Percentiles rank a stretch among this genome's conserved stretches.
Evolutionary conservation across 2,797 vertebrate genomes (phyloP).

Genomic region (Acropternis orthonyx): DNA sequence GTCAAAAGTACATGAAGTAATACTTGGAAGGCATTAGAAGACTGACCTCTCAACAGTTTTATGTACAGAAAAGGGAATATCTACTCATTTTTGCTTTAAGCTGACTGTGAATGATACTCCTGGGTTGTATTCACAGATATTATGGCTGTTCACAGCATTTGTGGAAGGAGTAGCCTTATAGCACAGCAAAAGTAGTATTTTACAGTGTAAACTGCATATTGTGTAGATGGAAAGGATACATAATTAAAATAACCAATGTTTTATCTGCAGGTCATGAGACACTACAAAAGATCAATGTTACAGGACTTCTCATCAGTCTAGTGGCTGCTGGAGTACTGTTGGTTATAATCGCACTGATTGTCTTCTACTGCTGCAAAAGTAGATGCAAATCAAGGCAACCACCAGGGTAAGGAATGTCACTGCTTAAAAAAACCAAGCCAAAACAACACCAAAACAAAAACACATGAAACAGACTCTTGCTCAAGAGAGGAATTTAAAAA

Average conservation of each 20-base stretch:
- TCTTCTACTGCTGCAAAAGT: conserved; percentile 87
- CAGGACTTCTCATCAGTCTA: conserved; percentile 87
- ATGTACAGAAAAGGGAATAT: not conserved
- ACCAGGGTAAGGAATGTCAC: conserved; percentile 76
- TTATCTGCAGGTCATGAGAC: conserved; percentile 72
- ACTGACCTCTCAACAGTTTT: not conserved
- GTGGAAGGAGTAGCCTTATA: not conserved
- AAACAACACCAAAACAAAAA: not conserved
- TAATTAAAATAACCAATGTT: not conserved
- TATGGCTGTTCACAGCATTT: not conserved
- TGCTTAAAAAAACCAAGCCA: not conserved
- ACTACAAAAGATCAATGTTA: conserved; percentile 82
- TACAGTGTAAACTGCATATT: not conserved
- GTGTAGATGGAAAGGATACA: not conserved
- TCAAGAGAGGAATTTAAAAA: not conserved
- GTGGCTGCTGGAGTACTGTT: conserved; percentile 83
- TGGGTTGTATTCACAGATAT: not conserved
- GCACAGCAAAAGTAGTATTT: not conserved
- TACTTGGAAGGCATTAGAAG: not conserved
- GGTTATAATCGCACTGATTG: conserved; percentile 78
- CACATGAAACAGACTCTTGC: not conserved
- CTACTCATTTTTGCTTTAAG: not conserved
- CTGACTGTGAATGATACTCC: not conserved
- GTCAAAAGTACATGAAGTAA: not conserved
- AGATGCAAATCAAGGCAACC: conserved; percentile 78